Evolutionary conservation across 2,113 vertebrate genomes (phyloP).

Genomic region (Nettapus auritus): DNA sequence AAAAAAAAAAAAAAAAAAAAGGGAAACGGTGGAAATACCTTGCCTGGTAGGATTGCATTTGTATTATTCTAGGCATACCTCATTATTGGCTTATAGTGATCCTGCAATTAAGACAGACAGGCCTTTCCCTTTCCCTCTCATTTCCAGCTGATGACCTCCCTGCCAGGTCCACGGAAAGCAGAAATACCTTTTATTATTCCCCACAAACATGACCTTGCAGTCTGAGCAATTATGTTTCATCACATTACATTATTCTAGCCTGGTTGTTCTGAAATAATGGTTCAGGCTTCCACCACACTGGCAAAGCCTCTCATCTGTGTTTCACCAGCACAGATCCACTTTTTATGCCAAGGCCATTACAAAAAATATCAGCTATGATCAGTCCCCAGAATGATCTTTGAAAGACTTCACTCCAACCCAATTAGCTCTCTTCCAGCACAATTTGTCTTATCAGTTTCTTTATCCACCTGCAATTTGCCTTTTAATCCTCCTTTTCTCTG

Average conservation of each 20-base stretch:
- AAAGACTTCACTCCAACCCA: background rate
- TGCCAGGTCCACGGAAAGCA: rapidly evolving
- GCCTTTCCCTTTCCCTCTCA: background rate
- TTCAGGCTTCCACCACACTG: background rate
- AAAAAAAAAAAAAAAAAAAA: background rate
- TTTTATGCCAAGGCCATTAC: background rate
- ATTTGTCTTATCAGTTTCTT: background rate
- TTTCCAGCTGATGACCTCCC: background rate
- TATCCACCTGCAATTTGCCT: background rate
- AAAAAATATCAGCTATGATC: background rate
- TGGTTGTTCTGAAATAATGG: background rate
- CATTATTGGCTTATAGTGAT: background rate
- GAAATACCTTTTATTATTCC: conserved; percentile 5
- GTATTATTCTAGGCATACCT: background rate
- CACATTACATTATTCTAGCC: background rate
- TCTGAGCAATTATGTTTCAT: background rate
- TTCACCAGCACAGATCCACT: background rate
- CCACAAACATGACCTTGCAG: background rate
- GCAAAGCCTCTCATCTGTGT: background rate
- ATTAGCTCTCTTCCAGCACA: background rate
- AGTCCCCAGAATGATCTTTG: background rate
- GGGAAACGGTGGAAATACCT: background rate
- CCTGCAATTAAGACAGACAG: background rate
- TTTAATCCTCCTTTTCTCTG: background rate
- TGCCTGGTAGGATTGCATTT: background rate